Evolutionary conservation across 2,888 invertebrate species (phyloP).

Genomic region (Troides oblongomaculatus): DNA sequence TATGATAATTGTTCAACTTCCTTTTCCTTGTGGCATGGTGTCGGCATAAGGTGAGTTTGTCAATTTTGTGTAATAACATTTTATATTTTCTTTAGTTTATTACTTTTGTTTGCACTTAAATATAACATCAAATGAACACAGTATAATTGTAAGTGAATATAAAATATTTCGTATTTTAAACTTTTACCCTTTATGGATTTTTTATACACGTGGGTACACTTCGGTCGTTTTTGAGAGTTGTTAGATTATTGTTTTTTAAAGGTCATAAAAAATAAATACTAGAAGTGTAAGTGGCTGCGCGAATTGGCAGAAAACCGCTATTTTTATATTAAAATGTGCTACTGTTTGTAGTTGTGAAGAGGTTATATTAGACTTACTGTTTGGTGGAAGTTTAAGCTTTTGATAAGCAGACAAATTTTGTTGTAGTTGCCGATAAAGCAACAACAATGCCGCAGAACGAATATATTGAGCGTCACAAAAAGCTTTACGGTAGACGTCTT

Average conservation of each 20-base stretch:
- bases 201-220: constrained; percentile 30
- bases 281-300: no score
- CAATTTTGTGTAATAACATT: constrained; percentile 47
- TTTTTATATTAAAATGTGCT: constrained; percentile 17
- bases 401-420: constrained; percentile 65
- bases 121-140: constrained; percentile 7
- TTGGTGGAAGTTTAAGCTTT: constrained; percentile 34
- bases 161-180: background rate
- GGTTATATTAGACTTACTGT: constrained; percentile 44
- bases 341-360: constrained; percentile 38
- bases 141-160: constrained; percentile 16
- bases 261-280: background rate
- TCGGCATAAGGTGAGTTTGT: constrained; percentile 73
- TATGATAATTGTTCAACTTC: constrained; percentile 39
- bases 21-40: constrained; percentile 79
- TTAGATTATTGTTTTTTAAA: constrained; percentile 7
- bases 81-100: constrained; percentile 39
- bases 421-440: constrained; percentile 79
- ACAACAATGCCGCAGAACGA: constrained; percentile 98
- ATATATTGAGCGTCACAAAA: constrained; percentile 98
- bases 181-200: background rate
- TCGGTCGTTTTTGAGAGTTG: constrained; percentile 22
- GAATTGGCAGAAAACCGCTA: background rate
- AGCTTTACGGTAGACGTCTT: constrained; percentile 96
- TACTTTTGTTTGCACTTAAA: constrained; percentile 1